Base-by-base conservation (phyloP, 1,140 invertebrate genomes). In the Drosophila obscura region DNA sequence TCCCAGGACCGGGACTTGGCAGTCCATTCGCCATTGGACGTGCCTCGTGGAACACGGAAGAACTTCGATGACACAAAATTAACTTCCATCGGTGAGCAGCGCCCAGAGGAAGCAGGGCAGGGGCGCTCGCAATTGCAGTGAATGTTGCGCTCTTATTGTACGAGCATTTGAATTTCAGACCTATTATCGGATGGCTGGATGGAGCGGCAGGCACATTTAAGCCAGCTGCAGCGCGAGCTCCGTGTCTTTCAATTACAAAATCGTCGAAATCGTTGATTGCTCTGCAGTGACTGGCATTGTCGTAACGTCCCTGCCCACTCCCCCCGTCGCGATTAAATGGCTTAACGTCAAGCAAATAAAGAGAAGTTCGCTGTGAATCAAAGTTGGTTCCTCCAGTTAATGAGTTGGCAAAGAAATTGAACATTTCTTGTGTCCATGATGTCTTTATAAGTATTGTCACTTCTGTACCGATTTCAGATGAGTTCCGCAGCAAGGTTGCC, bases 401-500 rank as follows among this genome's bases (percentile, higher is more conserved):
- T 19, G 19, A 9, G 45, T 48, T 19, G 6, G 45, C 15, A 39
- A 13, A 39, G 35, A 39, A 39, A 39, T 39, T 13, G 35, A 39
- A 39, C 35, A 39, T 1, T 39, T 1, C 35, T 5, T 4, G 19
- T 1, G 19, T 39, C 35, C 5, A 13, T 13, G 11, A 13, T 13
- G 35, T 39, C 9, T 39, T 39, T 1, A 39, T 5, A 13, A 39
- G 35, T 4, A 35, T 52, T 44, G 8, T 45, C 55, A 9, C n/a
- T 26, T 92, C 79, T 74, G 77, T 88, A 84, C 73, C 7, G 11
- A 46, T 66, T 94, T 94, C 94, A 98, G 97, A 97, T 92, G 96
- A 97, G 91, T 98, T 98, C 92, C 94, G 96, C 39, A 98, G 96
- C 91, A 96, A 97, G 93, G 96, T 97, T 52, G 96, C 96, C 16